These are phyloP conservation scores for Carassius gibelio DNA, from an alignment of 2,113 vertebrate species.

Conservation along the genomic window DNA sequence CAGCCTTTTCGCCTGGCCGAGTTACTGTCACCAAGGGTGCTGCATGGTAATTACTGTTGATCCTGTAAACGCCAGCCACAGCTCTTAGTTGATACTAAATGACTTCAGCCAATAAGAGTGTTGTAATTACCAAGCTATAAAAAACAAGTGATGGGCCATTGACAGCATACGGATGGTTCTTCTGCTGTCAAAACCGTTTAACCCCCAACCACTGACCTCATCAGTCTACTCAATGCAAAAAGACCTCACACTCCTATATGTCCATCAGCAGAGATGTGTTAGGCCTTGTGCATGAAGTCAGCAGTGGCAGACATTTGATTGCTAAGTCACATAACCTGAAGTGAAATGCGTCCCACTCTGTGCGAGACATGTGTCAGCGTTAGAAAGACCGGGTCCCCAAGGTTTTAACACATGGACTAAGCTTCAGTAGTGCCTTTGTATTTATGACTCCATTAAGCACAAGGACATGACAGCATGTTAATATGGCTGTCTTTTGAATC, in stretches of 20 bases:
- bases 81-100: conserved; percentile 26
- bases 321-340: background rate
- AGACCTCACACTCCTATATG: conserved; percentile 21
- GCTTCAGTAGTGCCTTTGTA: conserved; percentile 24
- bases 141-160: background rate
- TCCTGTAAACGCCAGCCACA: conserved; percentile 21
- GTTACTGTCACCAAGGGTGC: conserved; percentile 21
- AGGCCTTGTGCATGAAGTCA: background rate
- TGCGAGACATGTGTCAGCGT: background rate
- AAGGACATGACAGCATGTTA: conserved; percentile 64
- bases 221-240: conserved; percentile 17
- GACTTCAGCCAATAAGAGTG: conserved; percentile 15
- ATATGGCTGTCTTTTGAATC: conserved; percentile 50
- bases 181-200: conserved; percentile 16
- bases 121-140: conserved; percentile 33
- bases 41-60: conserved; percentile 33
- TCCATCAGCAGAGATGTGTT: background rate
- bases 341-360: background rate
- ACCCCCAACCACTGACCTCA: conserved; percentile 29
- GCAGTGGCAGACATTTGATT: background rate
- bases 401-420: conserved; percentile 20
- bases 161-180: conserved; percentile 26
- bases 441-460: conserved; percentile 75
- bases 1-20: conserved; percentile 25
- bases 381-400: conserved; percentile 3